A percentile compares a stretch with the other conserved stretches of the same genome.
Conservation (phyloP, 2,797 vertebrate genomes). For the Oryzias dopingdopingensis region DNA sequence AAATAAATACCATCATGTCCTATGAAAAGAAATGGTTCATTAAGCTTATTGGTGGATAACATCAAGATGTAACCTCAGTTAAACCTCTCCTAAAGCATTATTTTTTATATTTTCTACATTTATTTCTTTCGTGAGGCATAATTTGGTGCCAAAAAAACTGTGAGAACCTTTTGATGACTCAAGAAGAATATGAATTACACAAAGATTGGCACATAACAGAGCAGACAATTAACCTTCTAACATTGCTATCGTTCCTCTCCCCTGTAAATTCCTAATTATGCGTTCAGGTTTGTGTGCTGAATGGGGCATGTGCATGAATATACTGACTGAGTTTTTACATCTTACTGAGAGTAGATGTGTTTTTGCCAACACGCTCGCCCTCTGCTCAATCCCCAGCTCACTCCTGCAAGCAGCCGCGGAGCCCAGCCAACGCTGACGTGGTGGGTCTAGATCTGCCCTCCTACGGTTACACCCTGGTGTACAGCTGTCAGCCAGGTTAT, state of each 20-base stretch:
- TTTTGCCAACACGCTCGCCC: slow-evolving; percentile 30
- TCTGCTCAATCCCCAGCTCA: slow-evolving; percentile 81
- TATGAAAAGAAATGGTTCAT: too few relatives aligned
- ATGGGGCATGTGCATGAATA: not conserved
- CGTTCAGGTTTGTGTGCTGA: slow-evolving; percentile 13
- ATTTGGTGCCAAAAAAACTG: not conserved
- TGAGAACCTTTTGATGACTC: not conserved
- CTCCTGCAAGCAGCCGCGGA: slow-evolving; percentile 93
- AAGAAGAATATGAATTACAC: not conserved
- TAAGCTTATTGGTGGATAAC: too few relatives aligned
- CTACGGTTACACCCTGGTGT: slow-evolving; percentile 93
- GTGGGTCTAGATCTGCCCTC: slow-evolving; percentile 92
- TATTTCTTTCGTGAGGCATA: not conserved
- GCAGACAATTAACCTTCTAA: not conserved
- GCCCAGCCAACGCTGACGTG: slow-evolving; percentile 86
- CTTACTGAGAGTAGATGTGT: slow-evolving; percentile 12
- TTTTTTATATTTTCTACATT: not conserved
- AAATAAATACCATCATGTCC: too few relatives aligned
- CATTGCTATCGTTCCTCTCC: not conserved
- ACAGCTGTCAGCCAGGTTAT: slow-evolving; percentile 92
- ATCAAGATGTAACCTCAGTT: not conserved
- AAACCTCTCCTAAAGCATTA: not conserved
- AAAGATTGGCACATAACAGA: not conserved
- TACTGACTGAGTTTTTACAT: slow-evolving; percentile 12
- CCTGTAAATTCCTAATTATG: slow-evolving; percentile 38